These are phyloP conservation scores for Himalopsyche kuldschensis DNA, from an alignment of 2,888 invertebrate species.

Conservation along the genomic window DNA sequence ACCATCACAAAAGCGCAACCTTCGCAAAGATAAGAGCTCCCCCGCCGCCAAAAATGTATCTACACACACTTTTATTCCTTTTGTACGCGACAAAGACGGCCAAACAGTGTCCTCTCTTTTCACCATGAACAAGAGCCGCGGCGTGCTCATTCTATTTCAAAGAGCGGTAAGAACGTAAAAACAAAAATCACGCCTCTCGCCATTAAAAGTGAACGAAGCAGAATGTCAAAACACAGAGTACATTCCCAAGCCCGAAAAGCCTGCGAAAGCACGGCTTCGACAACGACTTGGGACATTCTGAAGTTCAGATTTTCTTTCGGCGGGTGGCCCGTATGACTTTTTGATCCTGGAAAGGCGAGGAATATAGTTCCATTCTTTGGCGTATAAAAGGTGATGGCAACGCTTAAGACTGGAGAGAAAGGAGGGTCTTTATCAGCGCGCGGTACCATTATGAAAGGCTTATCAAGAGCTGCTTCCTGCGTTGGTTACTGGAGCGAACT, in stretches of 20 bases:
- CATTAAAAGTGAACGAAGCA: constrained; percentile 32
- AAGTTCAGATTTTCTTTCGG: constrained; percentile 45
- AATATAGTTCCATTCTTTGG: constrained; percentile 41
- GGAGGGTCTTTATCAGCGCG: constrained; percentile 58
- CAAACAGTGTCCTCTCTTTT: constrained; percentile 36
- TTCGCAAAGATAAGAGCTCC: constrained; percentile 37
- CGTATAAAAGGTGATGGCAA: constrained; percentile 43
- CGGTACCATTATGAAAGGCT: constrained; percentile 58
- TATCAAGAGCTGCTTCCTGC: constrained; percentile 50
- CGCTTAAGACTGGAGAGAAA: constrained; percentile 51
- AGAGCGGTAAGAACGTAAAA: constrained; percentile 38
- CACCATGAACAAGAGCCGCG: constrained; percentile 36
- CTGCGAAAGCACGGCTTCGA: constrained; percentile 47
- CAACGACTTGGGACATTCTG: constrained; percentile 34
- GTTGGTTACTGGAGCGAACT: constrained; percentile 10
- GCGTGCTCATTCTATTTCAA: constrained; percentile 31
- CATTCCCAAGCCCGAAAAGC: constrained; percentile 1
- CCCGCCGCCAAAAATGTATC: constrained; percentile 11
- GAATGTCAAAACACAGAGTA: constrained; percentile 28
- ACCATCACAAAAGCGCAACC: constrained; percentile 39
- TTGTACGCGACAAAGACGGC: constrained; percentile 38
- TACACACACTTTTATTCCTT: constrained; percentile 16
- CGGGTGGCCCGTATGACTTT: constrained; percentile 36
- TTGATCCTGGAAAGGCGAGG: constrained; percentile 20
- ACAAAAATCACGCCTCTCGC: constrained; percentile 40